Evolutionary conservation across 1,140 invertebrate genomes (phyloP).

Genomic region (Ridgeia piscesae): DNA sequence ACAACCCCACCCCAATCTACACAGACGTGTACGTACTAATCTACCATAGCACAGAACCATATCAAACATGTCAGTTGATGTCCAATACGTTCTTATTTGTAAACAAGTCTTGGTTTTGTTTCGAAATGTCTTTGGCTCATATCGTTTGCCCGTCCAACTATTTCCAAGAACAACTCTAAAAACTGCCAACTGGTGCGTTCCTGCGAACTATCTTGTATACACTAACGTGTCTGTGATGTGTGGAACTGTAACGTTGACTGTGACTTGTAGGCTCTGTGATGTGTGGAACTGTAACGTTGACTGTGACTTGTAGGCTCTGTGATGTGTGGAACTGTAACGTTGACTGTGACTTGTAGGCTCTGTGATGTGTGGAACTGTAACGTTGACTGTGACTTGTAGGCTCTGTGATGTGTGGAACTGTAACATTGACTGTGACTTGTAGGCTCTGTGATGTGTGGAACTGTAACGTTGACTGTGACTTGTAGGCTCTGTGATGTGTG

Average conservation of each 20-base stretch:
- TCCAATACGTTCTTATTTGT: too few relatives aligned
- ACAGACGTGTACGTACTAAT: too few relatives aligned
- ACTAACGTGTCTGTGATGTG: too few relatives aligned
- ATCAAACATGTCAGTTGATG: background rate
- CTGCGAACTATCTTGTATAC: too few relatives aligned
- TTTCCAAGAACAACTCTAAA: background rate
- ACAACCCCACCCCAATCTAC: too few relatives aligned
- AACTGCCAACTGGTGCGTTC: background rate
- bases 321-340: background rate
- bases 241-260: too few relatives aligned
- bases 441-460: slow-evolving; percentile 58
- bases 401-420: background rate
- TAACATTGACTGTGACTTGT: slow-evolving; percentile 20
- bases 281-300: too few relatives aligned
- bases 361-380: slow-evolving; percentile 44
- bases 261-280: too few relatives aligned
- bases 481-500: background rate
- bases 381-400: background rate
- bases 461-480: background rate
- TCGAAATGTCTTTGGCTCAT: background rate
- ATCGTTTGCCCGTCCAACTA: background rate
- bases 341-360: slow-evolving; percentile 51
- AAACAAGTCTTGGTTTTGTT: background rate
- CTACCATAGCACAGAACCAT: too few relatives aligned
- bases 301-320: background rate